phyloP scores from a whole-genome alignment of 2,113 vertebrate species.

The Gasterosteus aculeatus region DNA sequence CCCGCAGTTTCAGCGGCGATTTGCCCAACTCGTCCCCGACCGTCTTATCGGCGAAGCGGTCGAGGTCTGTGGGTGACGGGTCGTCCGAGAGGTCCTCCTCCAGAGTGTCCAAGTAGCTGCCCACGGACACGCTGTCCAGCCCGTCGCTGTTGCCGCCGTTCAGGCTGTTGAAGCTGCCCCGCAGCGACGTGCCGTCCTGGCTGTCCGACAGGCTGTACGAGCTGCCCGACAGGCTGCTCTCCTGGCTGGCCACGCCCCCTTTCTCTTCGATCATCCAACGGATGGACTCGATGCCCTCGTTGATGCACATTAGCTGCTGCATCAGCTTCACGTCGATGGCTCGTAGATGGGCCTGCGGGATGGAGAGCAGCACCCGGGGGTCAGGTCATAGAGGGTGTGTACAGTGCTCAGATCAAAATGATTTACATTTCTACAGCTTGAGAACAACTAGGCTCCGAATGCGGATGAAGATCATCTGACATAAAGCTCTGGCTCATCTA shows the following conservation, averaged over 20 bases:
- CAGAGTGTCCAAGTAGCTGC: constrained; percentile 96
- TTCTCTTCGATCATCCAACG: constrained; percentile 96
- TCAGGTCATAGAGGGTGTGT: neutral
- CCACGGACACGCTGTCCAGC: constrained; percentile 91
- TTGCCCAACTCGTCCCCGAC: constrained; percentile 79
- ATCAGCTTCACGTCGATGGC: constrained; percentile 93
- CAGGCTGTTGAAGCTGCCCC: constrained; percentile 88
- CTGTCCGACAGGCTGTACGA: constrained; percentile 93
- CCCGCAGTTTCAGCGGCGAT: constrained; percentile 80
- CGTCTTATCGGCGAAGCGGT: constrained; percentile 85
- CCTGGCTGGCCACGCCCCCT: constrained; percentile 85
- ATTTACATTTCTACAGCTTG: neutral
- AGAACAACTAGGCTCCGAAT: neutral
- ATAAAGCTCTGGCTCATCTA: neutral
- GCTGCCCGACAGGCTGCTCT: constrained; percentile 92
- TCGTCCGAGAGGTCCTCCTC: constrained; percentile 88
- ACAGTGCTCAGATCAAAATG: neutral
- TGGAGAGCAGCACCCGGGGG: neutral
- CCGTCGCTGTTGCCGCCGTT: constrained; percentile 87
- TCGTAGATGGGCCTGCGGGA: constrained; percentile 86
- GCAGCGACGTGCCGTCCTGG: constrained; percentile 85
- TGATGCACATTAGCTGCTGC: constrained; percentile 95
- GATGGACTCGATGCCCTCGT: constrained; percentile 95
- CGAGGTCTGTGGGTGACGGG: constrained; percentile 86
- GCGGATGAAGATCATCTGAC: neutral